Conservation (phyloP, 2,888 invertebrate genomes). For the Dryobotodes eremita region DNA sequence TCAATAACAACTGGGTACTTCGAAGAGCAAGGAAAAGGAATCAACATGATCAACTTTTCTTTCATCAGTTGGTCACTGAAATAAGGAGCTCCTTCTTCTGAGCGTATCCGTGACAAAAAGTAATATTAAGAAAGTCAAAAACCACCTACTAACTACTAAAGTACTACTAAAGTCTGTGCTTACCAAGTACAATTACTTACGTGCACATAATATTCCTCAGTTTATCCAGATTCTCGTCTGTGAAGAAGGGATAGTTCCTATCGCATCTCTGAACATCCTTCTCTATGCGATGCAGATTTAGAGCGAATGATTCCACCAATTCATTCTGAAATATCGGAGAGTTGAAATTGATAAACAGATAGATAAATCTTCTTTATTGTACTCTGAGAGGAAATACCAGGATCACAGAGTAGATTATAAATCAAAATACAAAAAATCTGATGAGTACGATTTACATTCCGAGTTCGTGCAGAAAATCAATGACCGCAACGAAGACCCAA, state of each 20-base stretch:
- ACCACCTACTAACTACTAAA: too few species aligned
- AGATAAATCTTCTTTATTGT: neutral
- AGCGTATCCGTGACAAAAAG: too few species aligned
- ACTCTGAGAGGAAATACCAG: too few species aligned
- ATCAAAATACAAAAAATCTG: neutral
- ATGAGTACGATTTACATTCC: neutral
- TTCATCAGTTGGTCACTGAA: too few species aligned
- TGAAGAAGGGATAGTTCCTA: slow-evolving; percentile 98
- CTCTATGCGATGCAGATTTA: slow-evolving; percentile 98
- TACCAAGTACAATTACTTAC: slow-evolving; percentile 90
- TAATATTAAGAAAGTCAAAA: too few species aligned
- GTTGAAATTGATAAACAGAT: neutral
- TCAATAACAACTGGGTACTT: too few species aligned
- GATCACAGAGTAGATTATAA: neutral
- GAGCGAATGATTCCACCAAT: slow-evolving; percentile 95
- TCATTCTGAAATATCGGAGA: slow-evolving; percentile 92
- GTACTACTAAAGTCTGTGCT: too few species aligned
- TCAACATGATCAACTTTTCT: too few species aligned
- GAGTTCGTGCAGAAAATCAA: neutral
- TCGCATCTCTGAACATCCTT: slow-evolving; percentile 99
- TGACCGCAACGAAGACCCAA: neutral
- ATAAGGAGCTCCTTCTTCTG: too few species aligned
- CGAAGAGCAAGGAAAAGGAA: too few species aligned
- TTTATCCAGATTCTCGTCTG: slow-evolving; percentile 96
- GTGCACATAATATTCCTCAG: slow-evolving; percentile 98